Base-by-base conservation (phyloP, 2,113 vertebrate species). In the Climacteris rufus region DNA sequence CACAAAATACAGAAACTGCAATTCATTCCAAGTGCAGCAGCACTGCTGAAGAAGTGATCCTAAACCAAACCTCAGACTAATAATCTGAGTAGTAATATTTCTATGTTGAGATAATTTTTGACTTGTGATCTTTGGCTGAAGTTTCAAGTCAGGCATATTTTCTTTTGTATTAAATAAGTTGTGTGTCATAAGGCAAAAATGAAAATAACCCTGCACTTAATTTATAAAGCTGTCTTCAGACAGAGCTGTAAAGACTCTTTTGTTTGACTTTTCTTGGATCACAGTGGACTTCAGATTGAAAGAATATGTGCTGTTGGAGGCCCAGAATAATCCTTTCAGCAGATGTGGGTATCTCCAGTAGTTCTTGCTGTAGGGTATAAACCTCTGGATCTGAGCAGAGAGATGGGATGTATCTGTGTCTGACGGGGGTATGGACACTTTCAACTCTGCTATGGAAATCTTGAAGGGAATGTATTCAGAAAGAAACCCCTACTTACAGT, bases 71-170 rank as follows among this genome's bases (percentile, higher is more conserved):
- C 49, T 76, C 63, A 84, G 74, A 57, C 14, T 83, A 87, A 94
- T 37, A 80, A 90, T 35, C 79, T 80, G 50, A 70, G 16, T 16
- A 70, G 54, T 39, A 93, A 91, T 91, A 91, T 89, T 94, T 96
- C 42, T 79, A 85, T 77, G 78, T 15, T 83, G 89, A 95, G 82
- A 86, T 77, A 61, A 74, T 74, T 95, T 91, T 93, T 81, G 91
- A 49, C 37, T 57, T 84, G 57, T 76, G 25, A 10, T 64, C 42
- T 61, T 79, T 91, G 78, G 65, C 75, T 53, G 33, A 59, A 85
- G 63, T 61, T 94, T 89, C 86, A 50, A 93, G 50, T 61, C 70
- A 39, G 25, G 22, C 40, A 5, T 84, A 47, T 83, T 94, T 87
- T 93, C 60, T 86, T 93, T 85, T 87, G 18, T 72, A 45, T 82